Evolutionary conservation across 2,888 invertebrate species (phyloP).

Genomic region (Synanthedon vespiformis): DNA sequence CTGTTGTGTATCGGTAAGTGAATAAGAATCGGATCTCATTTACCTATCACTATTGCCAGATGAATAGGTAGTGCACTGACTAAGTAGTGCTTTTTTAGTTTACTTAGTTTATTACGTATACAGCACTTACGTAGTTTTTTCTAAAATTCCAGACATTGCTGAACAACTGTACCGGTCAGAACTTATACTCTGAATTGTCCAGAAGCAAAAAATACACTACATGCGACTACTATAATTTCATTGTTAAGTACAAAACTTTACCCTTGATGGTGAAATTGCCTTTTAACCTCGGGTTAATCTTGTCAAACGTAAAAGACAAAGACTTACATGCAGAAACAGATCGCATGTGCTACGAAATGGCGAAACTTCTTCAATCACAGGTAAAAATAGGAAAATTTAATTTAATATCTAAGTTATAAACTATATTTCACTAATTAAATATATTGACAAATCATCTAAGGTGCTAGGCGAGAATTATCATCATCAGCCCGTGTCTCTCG

Average conservation of each 20-base stretch:
- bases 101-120: too few species aligned
- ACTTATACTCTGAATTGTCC: constrained; percentile 79
- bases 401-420: too few species aligned
- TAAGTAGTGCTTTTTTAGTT: too few species aligned
- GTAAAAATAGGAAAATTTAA: constrained; percentile 38
- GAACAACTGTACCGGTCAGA: constrained; percentile 83
- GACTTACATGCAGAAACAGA: constrained; percentile 79
- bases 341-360: constrained; percentile 86
- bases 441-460: too few species aligned
- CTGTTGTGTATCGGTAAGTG: too few species aligned
- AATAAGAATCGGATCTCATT: too few species aligned
- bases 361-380: constrained; percentile 92
- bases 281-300: constrained; percentile 83
- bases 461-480: too few species aligned
- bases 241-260: constrained; percentile 90
- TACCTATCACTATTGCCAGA: too few species aligned
- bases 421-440: too few species aligned
- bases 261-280: constrained; percentile 93
- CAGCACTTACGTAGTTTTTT: too few species aligned
- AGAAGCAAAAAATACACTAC: constrained; percentile 30
- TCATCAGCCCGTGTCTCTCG: too few species aligned
- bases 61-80: too few species aligned
- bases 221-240: constrained; percentile 83
- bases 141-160: constrained; percentile 39
- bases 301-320: constrained; percentile 77